These are phyloP conservation scores for Criorhina ranunculi DNA, from an alignment of 2,888 invertebrate species.

Conservation along the genomic window DNA sequence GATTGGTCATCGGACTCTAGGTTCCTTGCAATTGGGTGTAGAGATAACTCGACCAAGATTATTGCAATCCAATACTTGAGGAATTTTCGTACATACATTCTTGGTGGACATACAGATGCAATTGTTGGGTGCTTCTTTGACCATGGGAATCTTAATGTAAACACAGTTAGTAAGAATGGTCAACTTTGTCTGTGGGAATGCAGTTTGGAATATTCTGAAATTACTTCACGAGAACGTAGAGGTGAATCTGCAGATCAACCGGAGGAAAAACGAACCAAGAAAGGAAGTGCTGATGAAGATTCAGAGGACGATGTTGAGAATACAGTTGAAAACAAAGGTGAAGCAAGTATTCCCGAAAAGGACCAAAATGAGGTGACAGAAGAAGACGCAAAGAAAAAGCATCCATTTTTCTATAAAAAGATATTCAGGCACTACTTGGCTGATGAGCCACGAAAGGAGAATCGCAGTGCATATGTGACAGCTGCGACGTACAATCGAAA, in stretches of 20 bases:
- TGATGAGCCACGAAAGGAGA: conserved; percentile 88
- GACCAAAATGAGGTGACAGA: conserved; percentile 84
- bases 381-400: conserved; percentile 81
- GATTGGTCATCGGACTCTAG: conserved; percentile 97
- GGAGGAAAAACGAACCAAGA: conserved; percentile 45
- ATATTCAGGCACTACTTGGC: conserved; percentile 90
- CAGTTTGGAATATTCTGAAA: conserved; percentile 89
- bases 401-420: conserved; percentile 88
- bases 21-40: conserved; percentile 94
- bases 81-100: conserved; percentile 90
- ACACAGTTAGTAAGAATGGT: conserved; percentile 93
- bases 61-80: conserved; percentile 90
- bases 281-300: conserved; percentile 82
- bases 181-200: conserved; percentile 92
- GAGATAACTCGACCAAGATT: conserved; percentile 94
- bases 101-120: conserved; percentile 94
- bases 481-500: conserved; percentile 93
- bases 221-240: conserved; percentile 81
- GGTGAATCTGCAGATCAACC: background rate
- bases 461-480: conserved; percentile 88
- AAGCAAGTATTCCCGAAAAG: conserved; percentile 77
- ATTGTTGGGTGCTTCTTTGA: conserved; percentile 96
- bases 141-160: conserved; percentile 92
- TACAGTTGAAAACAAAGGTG: conserved; percentile 75
- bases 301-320: conserved; percentile 88